Conservation (phyloP, 2,113 vertebrate species). For the Colossoma macropomum region DNA sequence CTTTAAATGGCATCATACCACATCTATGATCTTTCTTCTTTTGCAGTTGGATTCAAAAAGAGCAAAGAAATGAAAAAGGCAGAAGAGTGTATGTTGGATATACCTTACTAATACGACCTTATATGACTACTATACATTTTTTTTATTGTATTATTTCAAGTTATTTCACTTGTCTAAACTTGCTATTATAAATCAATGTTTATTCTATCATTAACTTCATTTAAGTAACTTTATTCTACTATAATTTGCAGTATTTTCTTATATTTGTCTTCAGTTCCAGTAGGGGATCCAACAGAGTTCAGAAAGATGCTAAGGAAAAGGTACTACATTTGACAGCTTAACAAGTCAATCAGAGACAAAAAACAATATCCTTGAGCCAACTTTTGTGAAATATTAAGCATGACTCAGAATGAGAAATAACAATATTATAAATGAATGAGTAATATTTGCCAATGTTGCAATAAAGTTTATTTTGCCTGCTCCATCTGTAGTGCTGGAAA, state of each 20-base stretch:
- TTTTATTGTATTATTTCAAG: too few species aligned
- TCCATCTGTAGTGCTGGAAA: conserved; percentile 63
- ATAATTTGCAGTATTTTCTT: too few species aligned
- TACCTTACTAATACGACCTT: background rate
- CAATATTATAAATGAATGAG: background rate
- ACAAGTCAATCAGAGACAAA: background rate
- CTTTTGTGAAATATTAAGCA: background rate
- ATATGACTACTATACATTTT: background rate
- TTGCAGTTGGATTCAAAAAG: conserved; percentile 88
- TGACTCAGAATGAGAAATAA: background rate
- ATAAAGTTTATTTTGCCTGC: background rate
- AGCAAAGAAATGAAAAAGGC: conserved; percentile 71
- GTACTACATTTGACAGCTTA: conserved; percentile 68
- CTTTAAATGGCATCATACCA: background rate
- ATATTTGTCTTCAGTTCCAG: conserved; percentile 40
- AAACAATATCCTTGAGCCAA: rapidly evolving
- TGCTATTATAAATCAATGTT: background rate
- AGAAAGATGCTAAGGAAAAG: conserved; percentile 83
- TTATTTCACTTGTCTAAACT: too few species aligned
- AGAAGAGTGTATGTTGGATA: conserved; percentile 60
- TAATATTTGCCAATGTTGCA: background rate
- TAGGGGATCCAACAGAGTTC: conserved; percentile 71
- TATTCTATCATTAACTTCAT: too few species aligned
- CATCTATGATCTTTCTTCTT: conserved; percentile 28
- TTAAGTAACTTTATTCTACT: too few species aligned